Evolutionary conservation across 2,113 vertebrate genomes (phyloP).

Genomic region (Rhineura floridana): DNA sequence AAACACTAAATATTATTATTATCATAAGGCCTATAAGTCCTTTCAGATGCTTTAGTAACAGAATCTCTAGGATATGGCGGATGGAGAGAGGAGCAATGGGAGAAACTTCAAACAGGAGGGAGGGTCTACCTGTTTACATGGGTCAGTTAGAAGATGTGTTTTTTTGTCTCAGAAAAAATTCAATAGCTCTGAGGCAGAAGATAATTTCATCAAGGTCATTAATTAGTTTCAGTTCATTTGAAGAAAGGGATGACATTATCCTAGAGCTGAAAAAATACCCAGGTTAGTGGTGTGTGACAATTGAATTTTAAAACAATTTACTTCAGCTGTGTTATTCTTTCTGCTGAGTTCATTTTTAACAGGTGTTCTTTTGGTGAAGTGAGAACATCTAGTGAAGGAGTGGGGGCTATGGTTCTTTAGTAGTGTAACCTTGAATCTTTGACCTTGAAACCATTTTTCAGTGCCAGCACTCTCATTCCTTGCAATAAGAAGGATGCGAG

Average conservation of each 20-base stretch:
- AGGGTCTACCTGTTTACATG: not conserved
- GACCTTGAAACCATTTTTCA: not conserved
- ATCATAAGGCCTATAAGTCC: not conserved
- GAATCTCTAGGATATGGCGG: not conserved
- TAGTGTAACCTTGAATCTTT: not conserved
- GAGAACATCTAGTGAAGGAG: not conserved
- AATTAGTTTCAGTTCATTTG: constrained; percentile 12
- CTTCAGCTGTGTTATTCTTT: constrained; percentile 1
- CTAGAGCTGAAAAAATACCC: not conserved
- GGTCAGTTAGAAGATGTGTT: not conserved
- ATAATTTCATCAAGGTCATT: not conserved
- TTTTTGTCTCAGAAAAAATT: not conserved
- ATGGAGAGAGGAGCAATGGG: not conserved
- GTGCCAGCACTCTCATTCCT: not conserved
- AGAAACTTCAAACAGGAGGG: not conserved
- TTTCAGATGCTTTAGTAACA: not conserved
- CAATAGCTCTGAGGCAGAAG: not conserved
- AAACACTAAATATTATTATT: not conserved
- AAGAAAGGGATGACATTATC: not conserved
- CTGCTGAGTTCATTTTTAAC: not conserved
- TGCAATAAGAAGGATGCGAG: not conserved
- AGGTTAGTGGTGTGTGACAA: not conserved
- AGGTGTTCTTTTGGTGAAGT: not conserved
- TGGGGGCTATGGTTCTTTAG: not conserved
- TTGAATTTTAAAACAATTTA: constrained; percentile 8